Base-by-base conservation (phyloP, 2,797 vertebrate species). In the Lepilemur ruficaudatus region DNA sequence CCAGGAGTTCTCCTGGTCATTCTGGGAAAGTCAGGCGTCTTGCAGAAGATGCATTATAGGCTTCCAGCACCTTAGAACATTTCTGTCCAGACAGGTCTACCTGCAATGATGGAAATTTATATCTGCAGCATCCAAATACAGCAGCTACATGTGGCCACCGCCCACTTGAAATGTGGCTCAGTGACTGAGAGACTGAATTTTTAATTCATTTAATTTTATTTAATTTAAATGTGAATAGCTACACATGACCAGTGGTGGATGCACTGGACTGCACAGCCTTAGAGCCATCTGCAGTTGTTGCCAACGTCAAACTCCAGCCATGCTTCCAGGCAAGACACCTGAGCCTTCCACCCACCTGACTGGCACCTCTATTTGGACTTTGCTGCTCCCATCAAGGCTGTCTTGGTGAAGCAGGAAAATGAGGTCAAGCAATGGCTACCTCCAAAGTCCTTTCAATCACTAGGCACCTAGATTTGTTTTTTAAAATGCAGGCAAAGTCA, bases 11-110 rank as follows among this genome's bases (percentile, higher is more conserved):
- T 96, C 91, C 88, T 93, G 89, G 83, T 65, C 93, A 86, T 95
- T 93, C 92, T 91, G 65, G 73, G 88, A 93, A 84, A 93, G 43
- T 73, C 69, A 86, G 11, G 73, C 55, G 73, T 96, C 82, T 84
- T 87, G 57, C 46, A 75, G 65, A 87, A 93, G 90, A 79, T 41
- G 43, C 38, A 0, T 15, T 73, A 35, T 4, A 93, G 85, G n/a
- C 25, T 25, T 73, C 75, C 17, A n/a, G 41, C 22, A 50, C 57
- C 78, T 80, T 75, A 57, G 43, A 73, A 65, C 43, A 80, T 35
- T 38, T 4, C 18, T 38, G 15, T 30, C 76, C 88, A 92, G 52
- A 5, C 3, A 79, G 91, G 52, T 75, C 72, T 92, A 73, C 52
- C 90, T 70, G 30, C 69, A 59, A 1, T 30, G 35, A 46, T 4